Conservation (phyloP, 2,113 vertebrate species). For the Proterorhinus semilunaris region DNA sequence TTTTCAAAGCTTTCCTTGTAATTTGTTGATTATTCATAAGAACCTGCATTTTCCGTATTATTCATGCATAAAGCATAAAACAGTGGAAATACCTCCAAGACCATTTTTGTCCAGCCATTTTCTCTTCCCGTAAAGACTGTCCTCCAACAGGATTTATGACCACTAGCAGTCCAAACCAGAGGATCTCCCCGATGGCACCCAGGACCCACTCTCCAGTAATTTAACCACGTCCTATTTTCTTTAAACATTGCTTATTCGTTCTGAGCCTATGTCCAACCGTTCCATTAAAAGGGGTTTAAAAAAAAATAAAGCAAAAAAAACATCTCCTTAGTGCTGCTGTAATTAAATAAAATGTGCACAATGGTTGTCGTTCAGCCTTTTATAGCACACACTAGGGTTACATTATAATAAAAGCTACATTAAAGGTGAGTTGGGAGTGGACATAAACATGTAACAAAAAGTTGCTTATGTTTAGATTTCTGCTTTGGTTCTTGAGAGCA, state of each 20-base stretch:
- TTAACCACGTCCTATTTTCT: background rate
- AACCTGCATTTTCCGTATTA: no score
- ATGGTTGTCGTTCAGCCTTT: no score
- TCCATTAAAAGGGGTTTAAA: background rate
- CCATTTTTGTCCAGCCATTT: background rate
- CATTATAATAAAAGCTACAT: no score
- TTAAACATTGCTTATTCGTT: background rate
- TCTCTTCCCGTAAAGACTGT: background rate
- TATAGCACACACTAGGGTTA: no score
- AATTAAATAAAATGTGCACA: slow-evolving; percentile 11
- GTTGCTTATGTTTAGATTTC: no score
- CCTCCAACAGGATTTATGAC: background rate
- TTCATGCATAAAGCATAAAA: background rate
- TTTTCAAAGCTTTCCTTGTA: no score
- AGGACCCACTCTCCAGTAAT: background rate
- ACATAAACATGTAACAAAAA: no score
- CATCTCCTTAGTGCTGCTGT: background rate
- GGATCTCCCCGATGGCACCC: background rate
- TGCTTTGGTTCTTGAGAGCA: no score
- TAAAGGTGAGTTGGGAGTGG: no score
- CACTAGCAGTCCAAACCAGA: background rate
- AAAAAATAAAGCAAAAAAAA: background rate
- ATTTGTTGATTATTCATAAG: no score
- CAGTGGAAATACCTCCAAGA: background rate
- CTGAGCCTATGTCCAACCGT: background rate